Base-by-base conservation (phyloP, 2,113 vertebrate species). In the Pao palembangensis region DNA sequence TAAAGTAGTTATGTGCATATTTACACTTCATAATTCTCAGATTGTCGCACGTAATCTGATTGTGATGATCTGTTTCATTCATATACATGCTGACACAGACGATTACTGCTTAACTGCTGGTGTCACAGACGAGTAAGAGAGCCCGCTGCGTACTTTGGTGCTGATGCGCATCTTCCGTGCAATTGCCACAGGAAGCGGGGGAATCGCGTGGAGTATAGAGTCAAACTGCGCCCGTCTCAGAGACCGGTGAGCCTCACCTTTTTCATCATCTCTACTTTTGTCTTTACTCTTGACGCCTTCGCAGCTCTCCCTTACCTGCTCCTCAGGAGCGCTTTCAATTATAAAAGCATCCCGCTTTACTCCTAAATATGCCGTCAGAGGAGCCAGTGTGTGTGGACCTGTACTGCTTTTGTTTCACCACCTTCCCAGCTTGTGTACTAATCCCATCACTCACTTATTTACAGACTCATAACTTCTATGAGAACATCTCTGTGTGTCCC, bases 221-320 rank as follows among this genome's bases (percentile, higher is more conserved):
- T 84, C 60, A 87, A 88, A 61, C 75, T 84, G 55, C 85, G 90
- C n/a, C 74, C 85, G 25, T 55, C 76, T 20, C 82, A 87, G 70
- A 80, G 82, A 86, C 79, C 83, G 87, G 91, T 91, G 87, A 85
- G 81, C 55, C 53, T 84, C n/a, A 10, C 58, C 2, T 56, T 69
- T 8, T 67, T 83, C 58, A 55, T 82, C 38, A 48, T 76, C 15
- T 79, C 81, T 3, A 68, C 81, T 21, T 61, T 80, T 0, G 62
- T 79, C 18, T 73, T 84, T 1, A 46, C 77, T 0, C 74, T 86
- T 0, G 67, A 81, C 25, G n/a, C 71, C 14, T 80, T 81, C n/a
- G 71, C 43, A 28, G 53, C 55, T 0, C 76, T 83, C 6, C 67
- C 76, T 51, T 21, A 71, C 58, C 79, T 80, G 16, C 73, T 82